These are phyloP conservation scores for Anguilla rostrata DNA, from an alignment of 2,113 vertebrate species.

Conservation along the genomic window DNA sequence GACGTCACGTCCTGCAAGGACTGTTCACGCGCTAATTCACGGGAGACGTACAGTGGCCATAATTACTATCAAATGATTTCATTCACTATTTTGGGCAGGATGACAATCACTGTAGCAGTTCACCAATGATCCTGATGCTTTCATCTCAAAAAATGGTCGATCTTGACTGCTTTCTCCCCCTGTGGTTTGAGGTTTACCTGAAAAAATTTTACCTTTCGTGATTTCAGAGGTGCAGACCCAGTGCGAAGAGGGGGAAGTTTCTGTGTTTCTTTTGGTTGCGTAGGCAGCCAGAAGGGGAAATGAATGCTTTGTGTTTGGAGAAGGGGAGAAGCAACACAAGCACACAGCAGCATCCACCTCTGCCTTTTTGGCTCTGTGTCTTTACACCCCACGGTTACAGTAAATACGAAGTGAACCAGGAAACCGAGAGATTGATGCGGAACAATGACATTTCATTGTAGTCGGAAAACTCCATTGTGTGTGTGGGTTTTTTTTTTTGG, in stretches of 20 bases:
- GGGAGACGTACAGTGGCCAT: background rate
- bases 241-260: background rate
- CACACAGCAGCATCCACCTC: too few species aligned
- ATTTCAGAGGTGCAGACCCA: background rate
- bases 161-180: background rate
- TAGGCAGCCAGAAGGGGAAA: background rate
- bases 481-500: background rate
- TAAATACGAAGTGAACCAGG: background rate
- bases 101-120: background rate
- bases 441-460: background rate
- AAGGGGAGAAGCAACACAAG: background rate
- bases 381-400: background rate
- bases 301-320: background rate
- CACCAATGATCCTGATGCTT: background rate
- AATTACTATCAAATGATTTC: background rate
- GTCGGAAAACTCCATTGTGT: background rate
- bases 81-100: background rate
- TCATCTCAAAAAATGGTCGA: background rate
- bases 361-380: background rate
- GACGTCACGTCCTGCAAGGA: too few species aligned
- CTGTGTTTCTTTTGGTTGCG: too few species aligned
- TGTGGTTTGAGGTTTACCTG: background rate
- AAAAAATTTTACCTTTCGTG: background rate
- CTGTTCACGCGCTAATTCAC: too few species aligned
- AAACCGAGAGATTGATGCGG: background rate